Conservation (phyloP, 2,888 invertebrate species). For the Tolmerus cingulatus region DNA sequence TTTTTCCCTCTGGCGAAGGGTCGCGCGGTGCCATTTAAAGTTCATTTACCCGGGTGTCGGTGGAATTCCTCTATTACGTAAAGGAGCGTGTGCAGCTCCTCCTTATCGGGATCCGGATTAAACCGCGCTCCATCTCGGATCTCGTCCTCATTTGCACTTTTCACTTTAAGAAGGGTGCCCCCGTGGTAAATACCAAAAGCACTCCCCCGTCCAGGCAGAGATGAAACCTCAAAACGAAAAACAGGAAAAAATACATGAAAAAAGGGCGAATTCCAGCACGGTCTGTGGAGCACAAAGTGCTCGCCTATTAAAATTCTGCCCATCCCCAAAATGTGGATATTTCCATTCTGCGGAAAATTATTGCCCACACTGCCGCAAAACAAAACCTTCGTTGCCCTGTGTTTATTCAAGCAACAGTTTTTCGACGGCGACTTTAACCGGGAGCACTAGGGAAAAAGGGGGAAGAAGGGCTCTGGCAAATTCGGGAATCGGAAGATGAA, state of each 20-base stretch:
- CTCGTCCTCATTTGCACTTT: neutral
- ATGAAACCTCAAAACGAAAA: neutral
- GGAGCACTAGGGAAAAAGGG: neutral
- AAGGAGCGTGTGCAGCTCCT: neutral
- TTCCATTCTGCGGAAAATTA: constrained; percentile 13
- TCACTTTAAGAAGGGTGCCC: neutral
- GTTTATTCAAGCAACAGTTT: constrained; percentile 21
- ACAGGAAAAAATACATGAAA: neutral
- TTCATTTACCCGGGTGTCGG: neutral
- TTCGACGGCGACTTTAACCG: neutral
- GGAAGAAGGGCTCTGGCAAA: neutral
- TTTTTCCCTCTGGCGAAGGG: neutral
- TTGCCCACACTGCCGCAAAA: neutral
- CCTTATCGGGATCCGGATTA: neutral
- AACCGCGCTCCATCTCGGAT: neutral
- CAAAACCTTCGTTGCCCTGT: neutral
- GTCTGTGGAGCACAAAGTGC: neutral
- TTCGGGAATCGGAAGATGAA: neutral
- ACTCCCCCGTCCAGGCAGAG: neutral
- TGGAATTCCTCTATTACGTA: neutral
- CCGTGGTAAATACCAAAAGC: neutral
- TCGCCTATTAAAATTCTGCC: neutral
- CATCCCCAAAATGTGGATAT: neutral
- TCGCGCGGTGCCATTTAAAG: constrained; percentile 7
- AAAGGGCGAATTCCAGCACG: neutral